Percentiles rank a stretch among this genome's conserved stretches.
Conservation (phyloP, 2,113 vertebrate species). For the Muntiacus reevesi region DNA sequence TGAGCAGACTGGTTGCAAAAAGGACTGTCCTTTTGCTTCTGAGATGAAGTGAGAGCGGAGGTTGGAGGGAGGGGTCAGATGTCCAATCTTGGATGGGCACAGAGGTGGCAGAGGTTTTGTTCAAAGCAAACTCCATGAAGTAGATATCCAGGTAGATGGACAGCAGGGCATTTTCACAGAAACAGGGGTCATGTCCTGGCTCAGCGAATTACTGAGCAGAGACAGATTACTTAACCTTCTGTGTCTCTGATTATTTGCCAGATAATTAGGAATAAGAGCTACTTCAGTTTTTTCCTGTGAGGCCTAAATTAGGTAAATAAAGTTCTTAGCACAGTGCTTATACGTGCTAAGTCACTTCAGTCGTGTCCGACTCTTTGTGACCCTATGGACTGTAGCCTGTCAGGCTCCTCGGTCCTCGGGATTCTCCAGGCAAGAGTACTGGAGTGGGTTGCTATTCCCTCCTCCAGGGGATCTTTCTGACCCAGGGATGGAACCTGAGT, state of each 20-base stretch:
- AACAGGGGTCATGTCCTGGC: background rate
- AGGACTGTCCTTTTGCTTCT: background rate
- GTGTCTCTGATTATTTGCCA: background rate
- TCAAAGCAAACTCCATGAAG: background rate
- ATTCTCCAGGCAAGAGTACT: background rate
- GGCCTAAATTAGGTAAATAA: background rate
- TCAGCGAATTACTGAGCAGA: background rate
- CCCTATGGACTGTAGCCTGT: background rate
- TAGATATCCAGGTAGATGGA: background rate
- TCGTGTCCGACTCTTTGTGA: background rate
- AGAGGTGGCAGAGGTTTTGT: background rate
- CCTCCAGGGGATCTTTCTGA: background rate
- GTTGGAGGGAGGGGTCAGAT: background rate
- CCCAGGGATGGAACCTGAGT: background rate
- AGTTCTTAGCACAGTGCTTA: background rate
- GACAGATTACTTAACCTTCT: background rate
- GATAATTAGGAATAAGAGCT: background rate
- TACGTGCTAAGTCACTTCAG: background rate
- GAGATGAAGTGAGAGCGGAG: background rate
- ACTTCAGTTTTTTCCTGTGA: background rate
- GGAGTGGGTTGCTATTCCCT: background rate
- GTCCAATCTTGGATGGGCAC: background rate
- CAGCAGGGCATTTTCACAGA: background rate
- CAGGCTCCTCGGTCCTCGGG: no score
- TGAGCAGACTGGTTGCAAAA: background rate